phyloP scores from a whole-genome alignment of 2,113 vertebrate genomes.

The Oceanites oceanicus region DNA sequence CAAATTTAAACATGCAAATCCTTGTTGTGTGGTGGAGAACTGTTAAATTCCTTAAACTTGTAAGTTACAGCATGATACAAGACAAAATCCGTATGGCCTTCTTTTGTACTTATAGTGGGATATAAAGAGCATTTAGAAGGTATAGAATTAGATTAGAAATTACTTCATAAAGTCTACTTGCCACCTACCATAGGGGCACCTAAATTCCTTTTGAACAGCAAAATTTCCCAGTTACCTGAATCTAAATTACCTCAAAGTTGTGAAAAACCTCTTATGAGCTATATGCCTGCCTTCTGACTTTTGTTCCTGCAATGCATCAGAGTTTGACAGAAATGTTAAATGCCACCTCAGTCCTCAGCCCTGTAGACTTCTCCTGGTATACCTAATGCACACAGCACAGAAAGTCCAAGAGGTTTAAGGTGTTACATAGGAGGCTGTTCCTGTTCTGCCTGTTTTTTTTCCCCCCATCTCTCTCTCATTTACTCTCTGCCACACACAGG shows the following conservation, averaged over 20 bases:
- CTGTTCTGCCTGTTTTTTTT: not conserved
- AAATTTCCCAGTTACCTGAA: not conserved
- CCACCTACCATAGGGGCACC: not conserved
- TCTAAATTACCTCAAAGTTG: not conserved
- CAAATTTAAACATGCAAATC: not conserved
- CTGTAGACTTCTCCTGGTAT: not conserved
- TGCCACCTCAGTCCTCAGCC: not conserved
- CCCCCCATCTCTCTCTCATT: not conserved
- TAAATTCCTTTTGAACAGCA: not conserved
- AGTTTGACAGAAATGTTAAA: not conserved
- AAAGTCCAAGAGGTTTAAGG: not conserved
- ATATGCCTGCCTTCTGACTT: not conserved
- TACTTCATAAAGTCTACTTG: not conserved
- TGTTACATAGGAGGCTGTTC: not conserved
- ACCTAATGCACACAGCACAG: not conserved
- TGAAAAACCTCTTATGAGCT: not conserved
- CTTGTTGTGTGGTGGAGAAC: not conserved
- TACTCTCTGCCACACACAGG: not conserved
- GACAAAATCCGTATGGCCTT: accelerated
- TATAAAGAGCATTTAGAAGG: not conserved
- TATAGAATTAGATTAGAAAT: not conserved
- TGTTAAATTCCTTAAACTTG: not conserved
- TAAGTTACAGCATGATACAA: not conserved
- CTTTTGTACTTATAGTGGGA: not conserved
- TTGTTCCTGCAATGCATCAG: not conserved